Evolutionary conservation across 2,888 invertebrate genomes (phyloP).

Genomic region (Zelleria hepariella): DNA sequence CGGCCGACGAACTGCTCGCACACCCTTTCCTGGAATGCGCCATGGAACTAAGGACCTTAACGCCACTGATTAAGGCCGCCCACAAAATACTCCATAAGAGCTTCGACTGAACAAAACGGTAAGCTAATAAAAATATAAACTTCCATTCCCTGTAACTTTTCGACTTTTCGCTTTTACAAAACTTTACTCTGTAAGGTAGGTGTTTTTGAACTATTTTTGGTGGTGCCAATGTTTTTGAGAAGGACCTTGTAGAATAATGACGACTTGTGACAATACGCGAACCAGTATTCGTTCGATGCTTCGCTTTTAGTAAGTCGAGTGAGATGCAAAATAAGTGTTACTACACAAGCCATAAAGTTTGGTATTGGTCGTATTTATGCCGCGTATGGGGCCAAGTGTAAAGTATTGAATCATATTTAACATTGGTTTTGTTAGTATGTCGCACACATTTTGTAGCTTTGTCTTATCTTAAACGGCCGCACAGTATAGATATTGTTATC

Average conservation of each 20-base stretch:
- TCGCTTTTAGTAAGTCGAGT: background rate
- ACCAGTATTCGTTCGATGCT: background rate
- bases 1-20: conserved; percentile 81
- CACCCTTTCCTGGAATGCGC: conserved; percentile 86
- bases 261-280: background rate
- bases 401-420: background rate
- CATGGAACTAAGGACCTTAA: conserved; percentile 84
- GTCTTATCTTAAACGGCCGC: conserved; percentile 1
- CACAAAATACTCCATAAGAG: conserved; percentile 84
- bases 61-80: conserved; percentile 92
- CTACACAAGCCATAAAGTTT: background rate
- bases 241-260: background rate
- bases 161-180: background rate
- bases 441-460: background rate
- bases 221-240: conserved; percentile 6
- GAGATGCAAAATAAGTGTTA: background rate
- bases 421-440: background rate
- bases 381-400: background rate
- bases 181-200: background rate
- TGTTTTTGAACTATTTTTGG: background rate
- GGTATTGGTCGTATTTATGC: background rate
- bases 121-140: conserved; percentile 27
- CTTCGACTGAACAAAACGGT: conserved; percentile 36
- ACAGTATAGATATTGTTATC: conserved; percentile 14
- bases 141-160: conserved; percentile 27